Evolutionary conservation across 2,888 invertebrate species (phyloP).

Genomic region (Zaprionus obscuricornis): DNA sequence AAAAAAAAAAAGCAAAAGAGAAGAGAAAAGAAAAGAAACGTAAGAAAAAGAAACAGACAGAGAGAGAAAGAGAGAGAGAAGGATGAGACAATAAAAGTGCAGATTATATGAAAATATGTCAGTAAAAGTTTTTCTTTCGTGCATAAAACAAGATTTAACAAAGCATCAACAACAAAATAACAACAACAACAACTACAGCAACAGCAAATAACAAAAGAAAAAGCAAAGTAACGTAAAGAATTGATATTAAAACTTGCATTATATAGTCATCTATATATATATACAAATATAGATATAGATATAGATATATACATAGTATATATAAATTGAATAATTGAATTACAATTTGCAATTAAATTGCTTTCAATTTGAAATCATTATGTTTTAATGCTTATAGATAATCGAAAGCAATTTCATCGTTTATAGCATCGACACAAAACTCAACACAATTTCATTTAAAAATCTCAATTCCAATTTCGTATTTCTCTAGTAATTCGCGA

Average conservation of each 20-base stretch:
- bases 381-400: too few relatives aligned
- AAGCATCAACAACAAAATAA: slow-evolving; percentile 7
- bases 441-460: too few relatives aligned
- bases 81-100: slow-evolving; percentile 71
- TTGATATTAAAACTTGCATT: slow-evolving; percentile 24
- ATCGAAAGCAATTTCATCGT: too few relatives aligned
- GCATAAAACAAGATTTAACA: slow-evolving; percentile 35
- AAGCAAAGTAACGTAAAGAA: slow-evolving; percentile 12
- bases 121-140: slow-evolving; percentile 42
- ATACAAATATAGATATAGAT: neutral
- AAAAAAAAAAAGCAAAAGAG: slow-evolving; percentile 11
- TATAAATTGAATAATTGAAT: too few relatives aligned
- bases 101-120: slow-evolving; percentile 70
- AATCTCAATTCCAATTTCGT: too few relatives aligned
- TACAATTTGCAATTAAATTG: too few relatives aligned
- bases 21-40: neutral
- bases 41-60: neutral
- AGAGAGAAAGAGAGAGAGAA: slow-evolving; percentile 1
- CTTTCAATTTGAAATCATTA: too few relatives aligned
- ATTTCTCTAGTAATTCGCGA: neutral
- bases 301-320: too few relatives aligned
- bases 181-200: too few relatives aligned
- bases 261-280: slow-evolving; percentile 32
- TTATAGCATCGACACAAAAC: too few relatives aligned
- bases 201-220: too few relatives aligned